Base-by-base conservation (phyloP, 1,140 invertebrate genomes). In the Battus philenor region DNA sequence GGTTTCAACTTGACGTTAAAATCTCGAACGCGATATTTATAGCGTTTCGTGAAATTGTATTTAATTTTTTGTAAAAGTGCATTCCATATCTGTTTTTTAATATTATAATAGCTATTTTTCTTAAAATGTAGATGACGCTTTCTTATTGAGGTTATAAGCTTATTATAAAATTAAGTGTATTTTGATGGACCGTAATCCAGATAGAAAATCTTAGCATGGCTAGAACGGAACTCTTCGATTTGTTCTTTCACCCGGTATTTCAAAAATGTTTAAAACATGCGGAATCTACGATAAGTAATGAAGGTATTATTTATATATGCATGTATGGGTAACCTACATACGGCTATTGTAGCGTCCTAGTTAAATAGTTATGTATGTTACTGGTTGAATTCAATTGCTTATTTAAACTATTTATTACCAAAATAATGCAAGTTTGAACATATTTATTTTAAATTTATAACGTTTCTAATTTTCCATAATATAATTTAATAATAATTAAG, bases 221-320 rank as follows among this genome's bases (percentile, higher is more conserved):
- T 59, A 74, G 74, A 56, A 83, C 71, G 54, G 86, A 87, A 59
- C 66, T 87, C 49, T 86, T 86, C 54, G 84, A 86, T 76, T 68
- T 87, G 47, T 87, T 86, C 69, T 87, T 87, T 44, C 84, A 87
- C 65, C 86, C 86, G 26, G 74, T 87, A 12, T 87, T 87, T 57
- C 86, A 86, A 78, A 86, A 86, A 63, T 87, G 86, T 57, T 73
- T 87, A 50, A 76, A 68, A 67, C 83, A 87, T 64, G 86, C 83
- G 2, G 84, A 86, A 67, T 63, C 73, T 27, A 55, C 65, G 4
- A 47, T 71, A 39, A 46, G 65, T 12, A 27, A 54, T 6, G 86
- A 86, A 71, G 83, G 83, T 86, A 84, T 44, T 41, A 15, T 41
- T 29, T 29, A 55, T 47, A 38, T 46, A 38, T 22, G 16, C 12